A percentile compares a stretch with the other conserved stretches of the same genome.
Conservation (phyloP, 2,113 vertebrate genomes). For the Pogona vitticeps region DNA sequence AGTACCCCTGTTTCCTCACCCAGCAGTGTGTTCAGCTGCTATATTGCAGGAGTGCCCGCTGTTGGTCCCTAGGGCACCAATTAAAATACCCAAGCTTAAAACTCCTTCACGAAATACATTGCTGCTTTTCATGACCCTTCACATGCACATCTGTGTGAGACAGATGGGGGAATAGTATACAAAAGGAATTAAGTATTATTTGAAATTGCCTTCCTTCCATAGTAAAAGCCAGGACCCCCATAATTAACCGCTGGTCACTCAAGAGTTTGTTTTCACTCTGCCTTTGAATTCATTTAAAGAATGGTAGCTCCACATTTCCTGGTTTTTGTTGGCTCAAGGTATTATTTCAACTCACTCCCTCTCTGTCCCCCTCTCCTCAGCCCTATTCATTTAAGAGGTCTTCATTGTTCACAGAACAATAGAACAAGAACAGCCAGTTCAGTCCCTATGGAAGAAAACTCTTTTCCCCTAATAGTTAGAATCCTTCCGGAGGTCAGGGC, state of each 20-base stretch:
- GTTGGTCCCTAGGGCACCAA: background rate
- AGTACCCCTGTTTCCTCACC: background rate
- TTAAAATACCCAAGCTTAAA: background rate
- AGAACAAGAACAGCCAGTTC: constrained; percentile 65
- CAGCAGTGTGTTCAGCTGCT: background rate
- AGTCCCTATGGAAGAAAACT: constrained; percentile 69
- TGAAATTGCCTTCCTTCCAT: constrained; percentile 26
- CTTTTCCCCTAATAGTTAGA: constrained; percentile 61
- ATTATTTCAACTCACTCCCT: constrained; percentile 42
- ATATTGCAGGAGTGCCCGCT: background rate
- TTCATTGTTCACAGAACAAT: constrained; percentile 70
- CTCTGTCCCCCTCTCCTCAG: background rate
- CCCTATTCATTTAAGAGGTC: constrained; percentile 58
- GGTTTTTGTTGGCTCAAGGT: constrained; percentile 65
- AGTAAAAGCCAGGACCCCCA: constrained; percentile 63
- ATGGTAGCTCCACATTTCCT: constrained; percentile 62
- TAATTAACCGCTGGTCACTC: constrained; percentile 29
- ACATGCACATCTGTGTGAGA: background rate
- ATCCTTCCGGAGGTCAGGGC: constrained; percentile 71
- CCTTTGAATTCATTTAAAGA: constrained; percentile 54
- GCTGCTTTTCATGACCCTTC: too few species aligned
- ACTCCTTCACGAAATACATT: too few species aligned
- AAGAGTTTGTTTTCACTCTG: constrained; percentile 52
- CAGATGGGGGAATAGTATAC: background rate
- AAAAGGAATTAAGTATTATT: constrained; percentile 20